These are phyloP conservation scores for Gonocerus acuteangulatus DNA, from an alignment of 2,888 invertebrate species.

Conservation along the genomic window DNA sequence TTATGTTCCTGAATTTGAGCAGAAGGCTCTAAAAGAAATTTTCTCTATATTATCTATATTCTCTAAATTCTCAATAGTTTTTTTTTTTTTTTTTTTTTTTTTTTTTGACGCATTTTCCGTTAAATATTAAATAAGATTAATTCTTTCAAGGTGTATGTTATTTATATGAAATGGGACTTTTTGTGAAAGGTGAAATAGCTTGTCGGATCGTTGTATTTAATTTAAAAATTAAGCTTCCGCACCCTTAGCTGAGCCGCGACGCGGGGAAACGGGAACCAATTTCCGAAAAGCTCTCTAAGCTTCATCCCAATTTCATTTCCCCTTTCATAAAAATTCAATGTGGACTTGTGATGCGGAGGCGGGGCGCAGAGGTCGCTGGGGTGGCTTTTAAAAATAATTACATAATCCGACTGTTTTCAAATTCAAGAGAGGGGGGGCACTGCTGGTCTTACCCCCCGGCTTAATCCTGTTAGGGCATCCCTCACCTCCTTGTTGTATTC, in stretches of 20 bases:
- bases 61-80: too few species aligned
- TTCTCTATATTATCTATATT: too few species aligned
- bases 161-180: too few species aligned
- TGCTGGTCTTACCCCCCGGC: neutral
- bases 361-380: slow-evolving; percentile 5
- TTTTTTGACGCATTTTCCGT: too few species aligned
- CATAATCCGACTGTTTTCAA: slow-evolving; percentile 32
- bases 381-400: slow-evolving; percentile 35
- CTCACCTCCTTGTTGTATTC: slow-evolving; percentile 6
- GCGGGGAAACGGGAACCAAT: neutral
- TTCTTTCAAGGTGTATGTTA: too few species aligned
- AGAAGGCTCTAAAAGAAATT: too few species aligned
- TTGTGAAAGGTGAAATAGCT: neutral
- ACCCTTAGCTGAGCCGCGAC: neutral
- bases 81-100: too few species aligned
- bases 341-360: neutral
- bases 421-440: slow-evolving; percentile 16
- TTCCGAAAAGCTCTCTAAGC: slow-evolving; percentile 27
- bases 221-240: slow-evolving; percentile 22
- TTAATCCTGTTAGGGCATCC: slow-evolving; percentile 12
- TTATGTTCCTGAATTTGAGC: too few species aligned
- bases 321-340: slow-evolving; percentile 37
- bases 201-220: slow-evolving; percentile 4
- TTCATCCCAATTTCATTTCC: slow-evolving; percentile 35
- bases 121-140: too few species aligned